phyloP scores from a whole-genome alignment of 2,888 invertebrate genomes.

The Andrena bicolor region DNA sequence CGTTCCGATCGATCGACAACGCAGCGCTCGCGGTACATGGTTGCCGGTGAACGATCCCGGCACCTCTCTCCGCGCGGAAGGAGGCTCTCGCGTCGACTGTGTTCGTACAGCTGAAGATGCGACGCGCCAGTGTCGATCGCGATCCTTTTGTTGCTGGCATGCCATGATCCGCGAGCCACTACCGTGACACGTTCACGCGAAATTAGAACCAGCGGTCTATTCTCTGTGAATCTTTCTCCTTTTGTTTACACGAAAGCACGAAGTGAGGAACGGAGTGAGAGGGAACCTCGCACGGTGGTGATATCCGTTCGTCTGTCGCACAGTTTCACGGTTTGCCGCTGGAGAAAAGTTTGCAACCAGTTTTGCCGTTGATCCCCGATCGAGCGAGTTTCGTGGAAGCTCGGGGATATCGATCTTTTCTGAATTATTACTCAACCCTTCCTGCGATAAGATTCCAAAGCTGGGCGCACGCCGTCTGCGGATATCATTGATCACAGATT shows the following conservation, averaged over 20 bases:
- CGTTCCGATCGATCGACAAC: constrained; percentile 43
- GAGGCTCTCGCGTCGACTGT: not conserved
- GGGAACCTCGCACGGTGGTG: not conserved
- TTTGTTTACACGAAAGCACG: constrained; percentile 31
- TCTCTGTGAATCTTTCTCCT: not conserved
- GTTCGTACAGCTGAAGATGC: not conserved
- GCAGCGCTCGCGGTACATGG: constrained; percentile 7
- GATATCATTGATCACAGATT: too few relatives aligned
- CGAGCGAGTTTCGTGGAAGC: not conserved
- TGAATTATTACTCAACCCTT: not conserved
- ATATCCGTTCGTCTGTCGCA: not conserved
- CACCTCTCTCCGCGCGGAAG: not conserved
- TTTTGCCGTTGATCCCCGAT: not conserved
- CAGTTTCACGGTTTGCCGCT: not conserved
- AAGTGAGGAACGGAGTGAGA: constrained; percentile 16
- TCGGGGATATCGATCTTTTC: not conserved
- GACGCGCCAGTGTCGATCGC: not conserved
- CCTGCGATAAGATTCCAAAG: too few relatives aligned
- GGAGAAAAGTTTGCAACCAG: not conserved
- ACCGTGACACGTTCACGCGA: not conserved
- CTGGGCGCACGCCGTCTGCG: too few relatives aligned
- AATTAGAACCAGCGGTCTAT: not conserved
- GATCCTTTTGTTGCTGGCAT: not conserved
- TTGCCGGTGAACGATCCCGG: constrained; percentile 47
- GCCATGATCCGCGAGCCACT: not conserved